Evolutionary conservation across 2,113 vertebrate species (phyloP).

Genomic region (Hydrochoerus hydrochaeris): DNA sequence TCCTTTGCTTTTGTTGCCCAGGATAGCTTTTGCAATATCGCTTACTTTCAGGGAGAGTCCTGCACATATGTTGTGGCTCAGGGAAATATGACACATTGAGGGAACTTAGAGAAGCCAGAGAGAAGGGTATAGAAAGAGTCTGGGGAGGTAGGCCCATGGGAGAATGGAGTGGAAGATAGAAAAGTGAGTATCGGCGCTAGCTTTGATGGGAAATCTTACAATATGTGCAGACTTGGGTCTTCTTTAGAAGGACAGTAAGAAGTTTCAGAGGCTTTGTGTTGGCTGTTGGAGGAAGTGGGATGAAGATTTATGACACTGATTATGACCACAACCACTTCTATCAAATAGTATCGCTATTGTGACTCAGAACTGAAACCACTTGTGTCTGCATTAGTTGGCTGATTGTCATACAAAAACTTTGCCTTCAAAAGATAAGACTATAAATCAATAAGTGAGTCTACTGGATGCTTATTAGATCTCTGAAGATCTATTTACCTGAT

Average conservation of each 20-base stretch:
- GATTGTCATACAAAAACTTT: neutral
- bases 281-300: neutral
- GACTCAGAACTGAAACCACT: neutral
- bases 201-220: neutral
- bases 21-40: too few species aligned
- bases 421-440: neutral
- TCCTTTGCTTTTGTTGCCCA: too few species aligned
- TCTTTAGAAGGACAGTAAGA: neutral
- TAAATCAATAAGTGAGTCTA: neutral
- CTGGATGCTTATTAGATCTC: neutral
- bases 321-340: neutral
- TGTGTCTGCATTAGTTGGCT: neutral
- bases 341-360: neutral
- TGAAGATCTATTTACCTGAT: neutral
- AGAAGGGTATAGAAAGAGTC: neutral
- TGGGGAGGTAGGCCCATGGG: neutral
- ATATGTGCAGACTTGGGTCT: neutral
- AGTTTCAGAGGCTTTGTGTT: too few species aligned
- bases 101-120: neutral
- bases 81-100: neutral
- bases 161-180: too few species aligned
- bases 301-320: neutral
- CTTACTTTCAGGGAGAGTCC: neutral
- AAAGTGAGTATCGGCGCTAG: too few species aligned
- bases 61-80: neutral